These are phyloP conservation scores for Pteruthius melanotis DNA, from an alignment of 2,113 vertebrate species.

Conservation along the genomic window DNA sequence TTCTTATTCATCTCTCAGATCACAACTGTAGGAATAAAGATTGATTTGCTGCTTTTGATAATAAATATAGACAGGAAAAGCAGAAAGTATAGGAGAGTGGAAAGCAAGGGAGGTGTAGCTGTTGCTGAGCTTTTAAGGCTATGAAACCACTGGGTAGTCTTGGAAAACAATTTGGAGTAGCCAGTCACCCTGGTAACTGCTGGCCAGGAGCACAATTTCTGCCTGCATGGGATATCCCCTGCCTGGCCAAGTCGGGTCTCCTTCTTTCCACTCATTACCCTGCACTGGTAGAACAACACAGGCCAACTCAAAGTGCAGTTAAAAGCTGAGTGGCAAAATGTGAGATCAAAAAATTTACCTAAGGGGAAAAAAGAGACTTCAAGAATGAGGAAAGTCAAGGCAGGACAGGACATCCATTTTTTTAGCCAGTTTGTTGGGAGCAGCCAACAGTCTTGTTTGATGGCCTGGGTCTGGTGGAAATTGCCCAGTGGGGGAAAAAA, in stretches of 20 bases:
- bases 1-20: neutral
- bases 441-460: neutral
- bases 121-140: neutral
- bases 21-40: neutral
- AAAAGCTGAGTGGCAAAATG: neutral
- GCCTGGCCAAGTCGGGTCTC: neutral
- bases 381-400: neutral
- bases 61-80: neutral
- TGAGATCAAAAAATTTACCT: neutral
- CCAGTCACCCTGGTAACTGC: neutral
- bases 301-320: neutral
- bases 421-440: neutral
- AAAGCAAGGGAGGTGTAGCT: neutral
- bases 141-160: neutral
- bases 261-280: neutral
- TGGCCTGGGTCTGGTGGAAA: neutral
- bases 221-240: neutral
- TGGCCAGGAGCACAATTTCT: neutral
- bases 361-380: neutral
- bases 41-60: constrained; percentile 1
- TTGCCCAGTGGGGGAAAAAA: neutral
- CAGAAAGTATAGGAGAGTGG: neutral
- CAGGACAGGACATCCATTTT: neutral
- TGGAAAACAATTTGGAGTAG: neutral
- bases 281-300: neutral